A percentile compares a stretch with the other conserved stretches of the same genome.
Conservation (phyloP, 64 coral and sea anemone genomes). For the Montipora cactus region DNA sequence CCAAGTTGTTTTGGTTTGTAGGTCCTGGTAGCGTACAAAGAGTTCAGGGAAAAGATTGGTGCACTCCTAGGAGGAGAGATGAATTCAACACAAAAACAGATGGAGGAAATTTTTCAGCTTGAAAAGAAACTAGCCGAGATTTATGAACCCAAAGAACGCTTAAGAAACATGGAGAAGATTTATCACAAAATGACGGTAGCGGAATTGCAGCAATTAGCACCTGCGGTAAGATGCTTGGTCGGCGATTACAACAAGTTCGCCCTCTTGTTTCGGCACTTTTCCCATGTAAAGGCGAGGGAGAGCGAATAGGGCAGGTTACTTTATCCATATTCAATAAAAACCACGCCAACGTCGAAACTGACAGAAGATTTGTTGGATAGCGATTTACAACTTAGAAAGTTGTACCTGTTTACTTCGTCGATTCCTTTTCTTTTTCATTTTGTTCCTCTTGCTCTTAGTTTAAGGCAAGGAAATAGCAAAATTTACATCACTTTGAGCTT, state of each 20-base stretch:
- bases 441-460: too few species aligned
- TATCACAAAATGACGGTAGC: slow-evolving; percentile 98
- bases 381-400: too few species aligned
- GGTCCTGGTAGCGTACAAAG: slow-evolving; percentile 85
- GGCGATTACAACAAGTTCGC: not conserved
- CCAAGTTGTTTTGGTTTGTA: not conserved
- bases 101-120: slow-evolving; percentile 94
- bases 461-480: too few species aligned
- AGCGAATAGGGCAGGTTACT: too few species aligned
- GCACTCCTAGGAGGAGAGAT: slow-evolving; percentile 76
- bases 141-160: slow-evolving; percentile 91
- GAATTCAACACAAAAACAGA: slow-evolving; percentile 67
- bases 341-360: too few species aligned
- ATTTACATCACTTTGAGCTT: too few species aligned
- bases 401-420: too few species aligned
- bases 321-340: too few species aligned
- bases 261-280: not conserved
- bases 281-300: too few species aligned
- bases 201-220: slow-evolving; percentile 93
- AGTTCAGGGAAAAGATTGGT: slow-evolving; percentile 83
- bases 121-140: slow-evolving; percentile 90
- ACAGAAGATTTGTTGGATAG: too few species aligned
- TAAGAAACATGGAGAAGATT: slow-evolving; percentile 83
- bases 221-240: slow-evolving; percentile 70
- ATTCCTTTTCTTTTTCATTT: too few species aligned